phyloP scores from a whole-genome alignment of 2,797 vertebrate species.

The Paratrypauchen microcephalus region DNA sequence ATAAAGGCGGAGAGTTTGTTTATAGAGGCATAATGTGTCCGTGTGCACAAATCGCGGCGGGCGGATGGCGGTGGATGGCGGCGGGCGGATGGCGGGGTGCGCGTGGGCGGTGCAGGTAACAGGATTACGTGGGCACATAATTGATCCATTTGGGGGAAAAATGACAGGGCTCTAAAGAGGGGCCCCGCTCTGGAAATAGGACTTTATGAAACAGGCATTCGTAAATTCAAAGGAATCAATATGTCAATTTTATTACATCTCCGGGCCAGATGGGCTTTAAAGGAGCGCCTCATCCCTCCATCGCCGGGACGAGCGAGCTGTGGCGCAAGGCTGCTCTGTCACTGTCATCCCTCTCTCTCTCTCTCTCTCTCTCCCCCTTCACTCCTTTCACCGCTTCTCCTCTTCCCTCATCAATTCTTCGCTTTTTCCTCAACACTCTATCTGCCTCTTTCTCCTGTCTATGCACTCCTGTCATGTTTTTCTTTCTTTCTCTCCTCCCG shows the following conservation, averaged over 20 bases:
- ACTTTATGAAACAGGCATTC: constrained; percentile 99
- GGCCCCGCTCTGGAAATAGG: constrained; percentile 94
- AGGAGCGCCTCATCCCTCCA: constrained; percentile 82
- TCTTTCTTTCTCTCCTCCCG: too few species aligned
- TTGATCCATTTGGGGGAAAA: constrained; percentile 99
- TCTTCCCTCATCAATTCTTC: not conserved
- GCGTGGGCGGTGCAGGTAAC: constrained; percentile 99
- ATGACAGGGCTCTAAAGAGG: constrained; percentile 96
- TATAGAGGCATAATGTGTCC: constrained; percentile 93
- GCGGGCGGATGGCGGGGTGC: constrained; percentile 71
- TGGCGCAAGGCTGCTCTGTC: constrained; percentile 28
- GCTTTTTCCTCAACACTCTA: not conserved
- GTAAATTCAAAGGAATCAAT: constrained; percentile 99
- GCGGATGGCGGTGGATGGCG: too few species aligned
- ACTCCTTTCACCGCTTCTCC: not conserved
- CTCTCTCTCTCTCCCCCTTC: not conserved
- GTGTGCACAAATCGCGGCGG: constrained; percentile 83
- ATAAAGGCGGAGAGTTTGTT: constrained; percentile 81
- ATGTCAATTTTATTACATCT: constrained; percentile 99
- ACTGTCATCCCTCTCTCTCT: constrained; percentile 24
- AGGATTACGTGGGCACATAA: constrained; percentile 99
- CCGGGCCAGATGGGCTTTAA: constrained; percentile 96
- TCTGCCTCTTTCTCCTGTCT: not conserved
- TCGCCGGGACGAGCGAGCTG: constrained; percentile 26
- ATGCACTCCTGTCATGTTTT: too few species aligned